phyloP scores from a whole-genome alignment of 2,113 vertebrate species.

The Proteles cristata region DNA sequence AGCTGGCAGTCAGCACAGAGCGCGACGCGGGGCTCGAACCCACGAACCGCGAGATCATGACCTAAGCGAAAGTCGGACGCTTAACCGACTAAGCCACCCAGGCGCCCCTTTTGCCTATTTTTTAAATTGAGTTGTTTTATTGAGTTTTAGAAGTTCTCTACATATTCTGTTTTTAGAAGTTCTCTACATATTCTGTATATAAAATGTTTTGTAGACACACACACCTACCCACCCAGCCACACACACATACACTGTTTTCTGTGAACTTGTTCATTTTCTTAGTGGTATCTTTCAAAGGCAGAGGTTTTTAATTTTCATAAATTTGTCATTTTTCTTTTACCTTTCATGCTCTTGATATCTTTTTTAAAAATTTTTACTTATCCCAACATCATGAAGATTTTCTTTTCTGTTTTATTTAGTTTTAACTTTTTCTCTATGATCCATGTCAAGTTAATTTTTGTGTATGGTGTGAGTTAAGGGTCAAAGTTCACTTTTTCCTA shows the following conservation, averaged over 20 bases:
- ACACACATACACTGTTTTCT: neutral
- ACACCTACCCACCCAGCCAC: neutral
- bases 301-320: slow-evolving; percentile 19
- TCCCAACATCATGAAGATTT: neutral
- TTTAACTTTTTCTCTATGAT: neutral
- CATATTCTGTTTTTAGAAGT: neutral
- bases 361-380: neutral
- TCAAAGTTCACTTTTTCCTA: neutral
- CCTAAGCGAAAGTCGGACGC: no score
- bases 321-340: neutral
- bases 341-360: neutral
- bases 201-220: neutral
- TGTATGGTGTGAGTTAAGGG: neutral
- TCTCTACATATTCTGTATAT: neutral
- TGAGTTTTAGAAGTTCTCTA: neutral
- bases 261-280: neutral
- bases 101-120: neutral
- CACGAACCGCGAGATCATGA: no score
- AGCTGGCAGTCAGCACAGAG: no score
- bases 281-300: neutral
- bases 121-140: neutral
- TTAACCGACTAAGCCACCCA: no score
- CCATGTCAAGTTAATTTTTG: neutral
- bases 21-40: no score
- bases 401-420: neutral